Conservation (phyloP, 2,113 vertebrate genomes). For the Solea solea region DNA sequence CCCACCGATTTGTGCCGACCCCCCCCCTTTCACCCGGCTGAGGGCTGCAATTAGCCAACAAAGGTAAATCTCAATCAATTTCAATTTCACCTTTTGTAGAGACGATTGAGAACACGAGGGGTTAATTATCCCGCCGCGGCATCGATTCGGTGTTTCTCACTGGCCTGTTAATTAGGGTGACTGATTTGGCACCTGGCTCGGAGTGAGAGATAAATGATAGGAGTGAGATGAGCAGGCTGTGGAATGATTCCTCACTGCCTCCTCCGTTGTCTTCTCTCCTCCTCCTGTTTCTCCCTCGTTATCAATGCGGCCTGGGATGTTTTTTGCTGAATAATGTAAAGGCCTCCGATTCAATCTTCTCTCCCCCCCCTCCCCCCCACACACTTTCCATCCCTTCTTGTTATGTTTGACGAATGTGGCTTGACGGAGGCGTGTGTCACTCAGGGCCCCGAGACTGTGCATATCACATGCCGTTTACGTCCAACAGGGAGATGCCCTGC, state of each 20-base stretch:
- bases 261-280: not conserved
- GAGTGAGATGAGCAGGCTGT: slow-evolving; percentile 5
- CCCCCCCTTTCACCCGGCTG: slow-evolving; percentile 32
- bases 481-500: slow-evolving; percentile 25
- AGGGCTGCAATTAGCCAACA: slow-evolving; percentile 62
- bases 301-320: not conserved
- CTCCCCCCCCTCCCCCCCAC: not conserved
- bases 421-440: slow-evolving; percentile 40
- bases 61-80: slow-evolving; percentile 63
- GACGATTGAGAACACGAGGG: slow-evolving; percentile 48
- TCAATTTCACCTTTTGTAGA: slow-evolving; percentile 57
- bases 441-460: slow-evolving; percentile 20
- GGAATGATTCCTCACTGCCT: slow-evolving; percentile 11
- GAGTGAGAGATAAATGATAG: slow-evolving; percentile 57
- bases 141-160: slow-evolving; percentile 55
- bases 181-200: slow-evolving; percentile 46
- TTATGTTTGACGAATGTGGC: slow-evolving; percentile 35
- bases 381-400: not conserved
- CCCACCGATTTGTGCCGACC: slow-evolving; percentile 18
- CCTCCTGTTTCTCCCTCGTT: slow-evolving; percentile 6
- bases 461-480: slow-evolving; percentile 37
- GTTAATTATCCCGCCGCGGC: slow-evolving; percentile 62
- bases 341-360: slow-evolving; percentile 18
- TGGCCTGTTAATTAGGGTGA: slow-evolving; percentile 71
- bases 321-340: slow-evolving; percentile 27